Evolutionary conservation across 2,797 vertebrate genomes (phyloP), one percentile per base, ranked within the genome.

Genomic region (Cottoperca gobio): DNA sequence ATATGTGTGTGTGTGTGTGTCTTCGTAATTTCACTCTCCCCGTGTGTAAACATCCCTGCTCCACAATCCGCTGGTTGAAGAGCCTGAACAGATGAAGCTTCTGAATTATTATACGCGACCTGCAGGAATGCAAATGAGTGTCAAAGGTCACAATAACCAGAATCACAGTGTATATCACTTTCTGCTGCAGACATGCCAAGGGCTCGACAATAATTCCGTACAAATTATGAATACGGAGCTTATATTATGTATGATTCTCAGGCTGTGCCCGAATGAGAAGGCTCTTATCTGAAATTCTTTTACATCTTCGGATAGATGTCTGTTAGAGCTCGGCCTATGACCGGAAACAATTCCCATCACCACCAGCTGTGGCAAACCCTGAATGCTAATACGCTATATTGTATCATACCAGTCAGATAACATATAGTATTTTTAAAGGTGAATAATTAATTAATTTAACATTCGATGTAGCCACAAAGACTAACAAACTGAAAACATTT

Each of bases 61-160:
- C 52, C 54, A 9, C 53, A 42, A 23, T 75, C 42, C 2, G 0
- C 70, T 4, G 50, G 43, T 43, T 62, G 59, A 67, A 73, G 31
- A 75, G 75, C 19, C 33, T 0, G 39, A 58, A 55, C 19, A 28
- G 58, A 57, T 28, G 58, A 74, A 58, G 65, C 8, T 6, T 24
- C 48, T 58, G 53, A 60, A 67, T 69, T 31, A 28, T 24, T 31
- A 28, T 24, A 52, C 0, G 8, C 53, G 57, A 60, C 57, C 73
- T 76, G 69, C 63, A 67, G 50, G 70, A 83, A 85, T 87, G 79
- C 50, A 73, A 70, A 62, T 63, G 73, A 76, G 66, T 52, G 73
- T 73, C 78, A 84, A 39, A 83, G 79, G 79, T 87, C 63, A 14
- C 10, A 42, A 63, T 64, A 79, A 69, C 58, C 46, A 50, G 50